Base-by-base conservation (phyloP, 1,140 invertebrate species). In the Sycobia sp. region DNA sequence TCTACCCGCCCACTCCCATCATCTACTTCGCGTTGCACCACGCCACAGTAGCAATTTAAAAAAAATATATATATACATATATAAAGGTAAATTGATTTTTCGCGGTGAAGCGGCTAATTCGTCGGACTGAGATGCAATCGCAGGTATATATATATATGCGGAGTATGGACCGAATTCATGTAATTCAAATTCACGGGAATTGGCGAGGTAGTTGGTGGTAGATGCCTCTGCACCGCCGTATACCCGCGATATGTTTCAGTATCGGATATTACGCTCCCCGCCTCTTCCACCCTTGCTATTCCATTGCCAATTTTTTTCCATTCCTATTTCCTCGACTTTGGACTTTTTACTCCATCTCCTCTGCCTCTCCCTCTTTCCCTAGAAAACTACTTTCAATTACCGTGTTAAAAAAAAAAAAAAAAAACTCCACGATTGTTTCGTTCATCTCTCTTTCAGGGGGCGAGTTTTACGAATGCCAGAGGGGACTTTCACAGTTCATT, bases 41-140 rank as follows among this genome's bases (percentile, higher is more conserved):
- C n/a, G n/a, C n/a, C n/a, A n/a, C n/a, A n/a, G n/a, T n/a, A n/a
- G n/a, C n/a, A n/a, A n/a, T n/a, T n/a, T n/a, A n/a, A n/a, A n/a
- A n/a, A n/a, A n/a, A n/a, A n/a, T n/a, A n/a, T n/a, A n/a, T n/a
- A n/a, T n/a, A n/a, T n/a, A n/a, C n/a, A n/a, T 7, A 58, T 50
- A 68, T 67, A 73, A 69, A 70, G 61, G 60, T 65, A 74, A 71
- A 78, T 78, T 78, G 76, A 76, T 77, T 76, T 77, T 78, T 76
- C 73, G 75, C 67, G 75, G 74, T 74, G 67, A 69, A 63, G 68
- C 72, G 69, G 66, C 62, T 65, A 69, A 65, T 50, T 59, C 38
- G 49, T 18, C n/a, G 25, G 18, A 2, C 54, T 59, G 63, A 39
- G 68, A 61, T 68, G 65, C 69, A 70, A 74, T 76, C 70, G 71